These are phyloP conservation scores for Podarcis raffonei DNA, from an alignment of 2,113 vertebrate genomes.

Conservation along the genomic window DNA sequence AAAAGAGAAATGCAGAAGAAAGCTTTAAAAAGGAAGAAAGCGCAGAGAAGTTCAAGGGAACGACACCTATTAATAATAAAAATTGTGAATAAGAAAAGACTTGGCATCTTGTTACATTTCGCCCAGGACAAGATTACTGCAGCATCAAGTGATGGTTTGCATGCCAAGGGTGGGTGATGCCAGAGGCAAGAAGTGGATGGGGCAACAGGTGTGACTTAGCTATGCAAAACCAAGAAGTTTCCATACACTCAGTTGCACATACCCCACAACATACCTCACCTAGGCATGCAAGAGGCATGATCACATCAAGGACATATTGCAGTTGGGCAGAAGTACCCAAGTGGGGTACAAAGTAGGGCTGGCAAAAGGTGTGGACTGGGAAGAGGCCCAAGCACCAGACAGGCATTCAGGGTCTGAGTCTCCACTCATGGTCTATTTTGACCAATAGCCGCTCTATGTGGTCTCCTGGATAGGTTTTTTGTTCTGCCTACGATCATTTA, in stretches of 20 bases:
- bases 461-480: no score
- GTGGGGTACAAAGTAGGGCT: neutral
- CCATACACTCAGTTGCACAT: neutral
- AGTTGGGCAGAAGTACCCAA: neutral
- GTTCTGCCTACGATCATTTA: neutral
- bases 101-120: neutral
- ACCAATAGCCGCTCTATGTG: neutral
- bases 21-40: neutral
- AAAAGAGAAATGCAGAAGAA: neutral
- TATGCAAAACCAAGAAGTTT: neutral
- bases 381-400: neutral
- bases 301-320: neutral
- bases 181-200: neutral
- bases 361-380: neutral
- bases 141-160: neutral
- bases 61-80: neutral
- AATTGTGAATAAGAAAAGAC: neutral
- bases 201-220: neutral
- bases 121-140: neutral
- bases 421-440: neutral
- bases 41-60: neutral
- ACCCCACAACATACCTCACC: no score
- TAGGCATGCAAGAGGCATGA: neutral
- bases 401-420: neutral
- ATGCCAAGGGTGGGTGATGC: neutral